Percentiles rank a stretch among this genome's conserved stretches.
These are phyloP conservation scores for Theristicus caerulescens DNA, from an alignment of 2,113 vertebrate genomes.

Conservation along the genomic window DNA sequence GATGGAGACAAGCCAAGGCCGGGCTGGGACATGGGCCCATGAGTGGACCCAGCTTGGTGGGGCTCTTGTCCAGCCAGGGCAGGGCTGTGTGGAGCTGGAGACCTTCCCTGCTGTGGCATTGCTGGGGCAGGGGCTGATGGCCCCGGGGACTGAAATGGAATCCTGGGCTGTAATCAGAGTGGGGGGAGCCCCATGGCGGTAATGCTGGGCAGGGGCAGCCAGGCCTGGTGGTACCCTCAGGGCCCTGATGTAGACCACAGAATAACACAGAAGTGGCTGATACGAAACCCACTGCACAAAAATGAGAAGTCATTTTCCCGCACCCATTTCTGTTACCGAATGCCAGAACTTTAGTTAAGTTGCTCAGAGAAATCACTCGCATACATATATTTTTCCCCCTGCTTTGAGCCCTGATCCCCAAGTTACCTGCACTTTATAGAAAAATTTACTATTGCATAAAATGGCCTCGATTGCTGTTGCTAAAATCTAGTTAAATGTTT, in stretches of 20 bases:
- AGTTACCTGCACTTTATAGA: not conserved
- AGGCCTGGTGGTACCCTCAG: not conserved
- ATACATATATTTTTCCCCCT: not conserved
- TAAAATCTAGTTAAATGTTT: not conserved
- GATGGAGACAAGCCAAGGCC: not conserved
- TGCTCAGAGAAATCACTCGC: not conserved
- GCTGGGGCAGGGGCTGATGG: not conserved
- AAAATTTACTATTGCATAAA: not conserved
- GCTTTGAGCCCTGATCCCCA: not conserved
- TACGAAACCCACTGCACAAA: not conserved
- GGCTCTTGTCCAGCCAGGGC: no score
- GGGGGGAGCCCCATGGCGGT: fast-evolving
- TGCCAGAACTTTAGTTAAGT: not conserved
- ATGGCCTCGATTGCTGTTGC: not conserved
- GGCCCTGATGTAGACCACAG: fast-evolving
- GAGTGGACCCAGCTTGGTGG: not conserved
- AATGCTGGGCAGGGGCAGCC: no score
- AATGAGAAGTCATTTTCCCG: not conserved
- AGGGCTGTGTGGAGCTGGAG: not conserved
- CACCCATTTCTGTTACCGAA: not conserved
- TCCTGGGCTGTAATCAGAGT: no score
- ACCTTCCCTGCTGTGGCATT: fast-evolving
- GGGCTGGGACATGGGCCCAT: fast-evolving
- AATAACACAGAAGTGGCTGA: not conserved
- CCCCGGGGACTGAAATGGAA: not conserved